Evolutionary conservation across 1,140 invertebrate genomes (phyloP).

Genomic region (Hydropsyche tenuis): DNA sequence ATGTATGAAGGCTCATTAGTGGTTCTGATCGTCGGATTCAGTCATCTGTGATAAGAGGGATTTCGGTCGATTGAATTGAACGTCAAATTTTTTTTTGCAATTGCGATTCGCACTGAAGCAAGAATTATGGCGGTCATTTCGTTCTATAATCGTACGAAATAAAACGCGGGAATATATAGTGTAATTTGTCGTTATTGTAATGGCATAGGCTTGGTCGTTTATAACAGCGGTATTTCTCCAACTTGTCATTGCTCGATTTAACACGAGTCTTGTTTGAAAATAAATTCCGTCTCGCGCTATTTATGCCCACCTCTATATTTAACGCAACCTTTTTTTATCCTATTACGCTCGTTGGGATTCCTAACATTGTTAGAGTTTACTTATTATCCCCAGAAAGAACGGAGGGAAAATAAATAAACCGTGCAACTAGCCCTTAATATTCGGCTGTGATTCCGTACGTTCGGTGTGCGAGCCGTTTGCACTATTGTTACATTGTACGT

Average conservation of each 20-base stretch:
- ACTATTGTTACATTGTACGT: no score
- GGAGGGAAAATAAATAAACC: slow-evolving; percentile 34
- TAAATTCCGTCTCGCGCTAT: slow-evolving; percentile 29
- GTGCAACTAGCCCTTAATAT: slow-evolving; percentile 34
- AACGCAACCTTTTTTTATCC: slow-evolving; percentile 42
- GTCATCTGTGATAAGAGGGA: no score
- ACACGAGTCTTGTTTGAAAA: slow-evolving; percentile 32
- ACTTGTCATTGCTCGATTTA: slow-evolving; percentile 35
- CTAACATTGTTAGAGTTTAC: slow-evolving; percentile 46
- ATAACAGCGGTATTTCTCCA: slow-evolving; percentile 17
- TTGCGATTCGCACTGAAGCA: no score
- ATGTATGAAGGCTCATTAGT: no score
- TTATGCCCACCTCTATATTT: slow-evolving; percentile 41
- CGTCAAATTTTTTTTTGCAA: no score
- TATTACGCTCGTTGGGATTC: slow-evolving; percentile 41
- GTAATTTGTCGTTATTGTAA: no score
- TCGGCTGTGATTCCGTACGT: neutral
- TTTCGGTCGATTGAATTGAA: no score
- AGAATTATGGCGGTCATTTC: no score
- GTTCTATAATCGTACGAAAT: no score
- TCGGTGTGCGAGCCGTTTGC: slow-evolving; percentile 1
- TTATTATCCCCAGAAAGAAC: slow-evolving; percentile 38
- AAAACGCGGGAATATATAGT: no score
- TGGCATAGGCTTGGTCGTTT: neutral
- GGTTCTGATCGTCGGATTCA: no score